phyloP scores from a whole-genome alignment of 23 tunicate genomes.

The Clavelina lepadiformis region DNA sequence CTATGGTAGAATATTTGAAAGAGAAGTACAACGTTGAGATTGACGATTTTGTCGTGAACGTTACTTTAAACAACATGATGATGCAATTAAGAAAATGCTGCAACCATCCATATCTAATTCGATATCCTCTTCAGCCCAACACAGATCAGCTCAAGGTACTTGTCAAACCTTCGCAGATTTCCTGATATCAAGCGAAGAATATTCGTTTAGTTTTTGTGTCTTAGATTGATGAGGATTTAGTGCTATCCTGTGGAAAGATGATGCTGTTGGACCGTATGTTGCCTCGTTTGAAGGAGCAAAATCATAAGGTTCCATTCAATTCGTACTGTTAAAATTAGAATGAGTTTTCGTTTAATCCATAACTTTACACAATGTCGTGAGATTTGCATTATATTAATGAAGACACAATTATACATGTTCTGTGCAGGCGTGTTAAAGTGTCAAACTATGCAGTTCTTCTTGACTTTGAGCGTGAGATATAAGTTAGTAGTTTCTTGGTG shows the following conservation, averaged over 20 bases:
- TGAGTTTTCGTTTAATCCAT: too few species aligned
- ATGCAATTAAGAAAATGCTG: constrained; percentile 88
- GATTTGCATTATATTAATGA: too few species aligned
- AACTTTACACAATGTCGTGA: too few species aligned
- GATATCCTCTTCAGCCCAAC: constrained; percentile 26
- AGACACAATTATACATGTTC: too few species aligned
- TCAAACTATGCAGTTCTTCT: too few species aligned
- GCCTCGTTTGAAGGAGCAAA: constrained; percentile 27
- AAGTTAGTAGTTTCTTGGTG: too few species aligned
- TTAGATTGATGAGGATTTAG: constrained; percentile 45
- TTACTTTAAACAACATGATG: constrained; percentile 75
- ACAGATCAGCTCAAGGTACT: constrained; percentile 15
- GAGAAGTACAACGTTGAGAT: constrained; percentile 1
- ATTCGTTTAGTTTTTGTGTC: too few species aligned
- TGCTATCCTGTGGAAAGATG: constrained; percentile 74
- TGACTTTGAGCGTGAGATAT: too few species aligned
- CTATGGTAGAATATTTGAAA: neutral
- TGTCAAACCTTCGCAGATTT: neutral
- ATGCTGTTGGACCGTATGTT: constrained; percentile 69
- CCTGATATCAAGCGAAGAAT: too few species aligned
- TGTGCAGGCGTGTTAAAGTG: too few species aligned
- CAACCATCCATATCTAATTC: constrained; percentile 90
- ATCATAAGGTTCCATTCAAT: constrained; percentile 47
- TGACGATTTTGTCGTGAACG: constrained; percentile 31
- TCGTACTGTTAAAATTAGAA: neutral